Conservation (phyloP, 2,113 vertebrate genomes). For the Nesoenas mayeri region DNA sequence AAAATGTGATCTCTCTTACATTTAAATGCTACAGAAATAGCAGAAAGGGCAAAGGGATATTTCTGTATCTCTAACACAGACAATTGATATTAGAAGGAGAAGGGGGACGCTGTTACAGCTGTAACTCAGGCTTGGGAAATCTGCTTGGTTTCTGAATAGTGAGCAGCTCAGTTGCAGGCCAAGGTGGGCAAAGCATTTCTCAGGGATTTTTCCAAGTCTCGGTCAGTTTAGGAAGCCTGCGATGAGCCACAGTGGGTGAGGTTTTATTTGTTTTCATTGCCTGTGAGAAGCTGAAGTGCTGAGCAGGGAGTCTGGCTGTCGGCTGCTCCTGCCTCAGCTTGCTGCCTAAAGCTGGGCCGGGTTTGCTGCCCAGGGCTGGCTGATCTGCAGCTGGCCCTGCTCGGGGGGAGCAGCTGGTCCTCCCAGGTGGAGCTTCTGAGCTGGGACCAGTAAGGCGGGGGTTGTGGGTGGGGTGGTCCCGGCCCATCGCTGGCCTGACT, state of each 20-base stretch:
- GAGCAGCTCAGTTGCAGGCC: background rate
- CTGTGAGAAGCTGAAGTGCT: background rate
- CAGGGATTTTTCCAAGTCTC: background rate
- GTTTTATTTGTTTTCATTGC: background rate
- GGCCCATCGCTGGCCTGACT: no score
- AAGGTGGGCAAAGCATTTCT: background rate
- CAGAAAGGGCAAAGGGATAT: background rate
- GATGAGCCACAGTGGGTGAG: background rate
- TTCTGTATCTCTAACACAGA: background rate
- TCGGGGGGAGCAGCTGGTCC: background rate
- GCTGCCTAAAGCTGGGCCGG: background rate
- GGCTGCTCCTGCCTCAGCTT: background rate
- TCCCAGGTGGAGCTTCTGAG: background rate
- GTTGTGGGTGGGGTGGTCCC: no score
- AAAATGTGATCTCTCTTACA: background rate
- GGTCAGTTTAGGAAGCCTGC: background rate
- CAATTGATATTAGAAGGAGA: background rate
- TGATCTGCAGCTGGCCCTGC: background rate
- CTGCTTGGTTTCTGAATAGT: background rate
- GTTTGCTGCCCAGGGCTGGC: background rate
- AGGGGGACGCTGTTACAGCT: background rate
- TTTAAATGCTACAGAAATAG: background rate
- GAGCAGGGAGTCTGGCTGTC: background rate
- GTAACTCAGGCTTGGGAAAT: background rate
- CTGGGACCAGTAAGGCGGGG: background rate